Evolutionary conservation across 2,113 vertebrate species (phyloP).

Genomic region (Seriola dumerili): DNA sequence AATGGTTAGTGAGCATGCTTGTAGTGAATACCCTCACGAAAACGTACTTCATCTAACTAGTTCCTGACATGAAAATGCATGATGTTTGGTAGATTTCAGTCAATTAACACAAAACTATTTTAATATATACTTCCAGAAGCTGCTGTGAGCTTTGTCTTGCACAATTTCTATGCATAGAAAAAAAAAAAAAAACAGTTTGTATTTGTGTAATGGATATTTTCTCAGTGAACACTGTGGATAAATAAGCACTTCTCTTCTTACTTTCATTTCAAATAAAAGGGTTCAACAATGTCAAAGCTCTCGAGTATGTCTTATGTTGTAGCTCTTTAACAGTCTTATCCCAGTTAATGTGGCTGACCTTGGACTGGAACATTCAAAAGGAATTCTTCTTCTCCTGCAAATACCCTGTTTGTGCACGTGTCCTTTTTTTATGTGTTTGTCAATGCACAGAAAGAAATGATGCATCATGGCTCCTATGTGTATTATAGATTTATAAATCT

Average conservation of each 20-base stretch:
- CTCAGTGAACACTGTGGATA: neutral
- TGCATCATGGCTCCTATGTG: neutral
- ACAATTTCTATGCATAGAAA: conserved; percentile 11
- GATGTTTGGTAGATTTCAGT: conserved; percentile 29
- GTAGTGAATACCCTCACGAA: neutral
- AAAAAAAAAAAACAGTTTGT: conserved; percentile 7
- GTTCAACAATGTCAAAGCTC: conserved; percentile 9
- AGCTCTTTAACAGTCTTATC: neutral
- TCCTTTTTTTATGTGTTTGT: conserved; percentile 24
- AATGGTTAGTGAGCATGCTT: neutral
- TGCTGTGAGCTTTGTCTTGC: conserved; percentile 6
- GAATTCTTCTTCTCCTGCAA: neutral
- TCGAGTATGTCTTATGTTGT: neutral
- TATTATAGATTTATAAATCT: conserved; percentile 47
- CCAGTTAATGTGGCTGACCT: neutral
- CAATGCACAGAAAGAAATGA: neutral
- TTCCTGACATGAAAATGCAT: conserved; percentile 5
- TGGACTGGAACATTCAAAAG: neutral
- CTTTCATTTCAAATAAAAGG: conserved; percentile 41
- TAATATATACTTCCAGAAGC: conserved; percentile 45
- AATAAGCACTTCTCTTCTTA: conserved; percentile 11
- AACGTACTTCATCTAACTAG: neutral
- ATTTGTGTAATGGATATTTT: conserved; percentile 9
- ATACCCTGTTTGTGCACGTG: neutral
- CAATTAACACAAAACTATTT: conserved; percentile 22